Evolutionary conservation across 2,797 vertebrate genomes (phyloP), one percentile per base, ranked within the genome.

Genomic region (Acanthis flammea): DNA sequence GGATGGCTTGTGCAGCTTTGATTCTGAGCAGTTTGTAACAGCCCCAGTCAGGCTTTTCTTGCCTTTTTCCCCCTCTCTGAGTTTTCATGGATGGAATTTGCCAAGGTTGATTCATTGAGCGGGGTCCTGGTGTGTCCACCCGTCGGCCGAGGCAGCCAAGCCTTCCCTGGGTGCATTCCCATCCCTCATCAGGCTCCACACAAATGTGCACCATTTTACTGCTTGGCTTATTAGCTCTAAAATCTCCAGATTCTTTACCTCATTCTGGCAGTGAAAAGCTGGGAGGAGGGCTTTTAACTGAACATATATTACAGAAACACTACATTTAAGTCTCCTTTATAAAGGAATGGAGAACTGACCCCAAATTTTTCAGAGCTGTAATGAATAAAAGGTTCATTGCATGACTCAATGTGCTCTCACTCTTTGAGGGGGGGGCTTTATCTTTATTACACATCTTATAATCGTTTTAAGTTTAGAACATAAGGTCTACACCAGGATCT

Each of bases 211-310:
- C 66, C 41, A 12, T 78, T 95, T 94, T 84, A 95, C 76, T 75
- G 71, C 83, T 73, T 53, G 37, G 44, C 70, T 92, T 95, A 66
- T 78, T 86, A 80, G 57, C 19, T 72, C 91, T 27, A 83, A 90
- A 83, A 74, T 24, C 70, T 91, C 61, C 82, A 91, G 65, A 88
- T 90, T 91, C 68, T 92, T 94, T 94, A 93, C 86, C 83, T 96
- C 96, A 94, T 93, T 92, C 88, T 94, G 88, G 90, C 91, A 92
- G 14, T 5, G 5, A 39, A 90, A 80, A 92, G 53, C 78, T 91
- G 85, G 82, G 90, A 95, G 92, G 87, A 94, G 65, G 37, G 78
- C 54, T 81, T 94, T 94, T 86, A 95, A 77, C 86, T 92, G 90
- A 94, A 61, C 66, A 68, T 90, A 35, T 58, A 72, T 90, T 91